Conservation (phyloP, 2,888 invertebrate genomes). For the Graphium colonna region DNA sequence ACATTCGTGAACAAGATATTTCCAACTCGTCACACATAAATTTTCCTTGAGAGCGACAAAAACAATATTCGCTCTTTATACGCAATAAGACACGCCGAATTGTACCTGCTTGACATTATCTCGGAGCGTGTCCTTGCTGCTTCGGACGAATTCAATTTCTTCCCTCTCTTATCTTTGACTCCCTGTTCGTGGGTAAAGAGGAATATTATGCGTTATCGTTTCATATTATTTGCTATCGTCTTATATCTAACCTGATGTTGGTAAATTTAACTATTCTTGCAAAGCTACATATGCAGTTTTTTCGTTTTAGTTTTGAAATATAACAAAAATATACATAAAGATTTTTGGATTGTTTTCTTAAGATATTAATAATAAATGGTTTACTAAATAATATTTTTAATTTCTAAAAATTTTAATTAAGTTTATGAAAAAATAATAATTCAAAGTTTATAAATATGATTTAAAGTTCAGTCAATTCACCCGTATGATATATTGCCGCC, state of each 20-base stretch:
- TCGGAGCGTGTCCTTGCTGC: neutral
- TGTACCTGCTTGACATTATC: constrained; percentile 24
- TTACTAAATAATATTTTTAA: no score
- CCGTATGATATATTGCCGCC: no score
- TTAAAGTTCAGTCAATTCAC: no score
- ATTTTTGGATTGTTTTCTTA: no score
- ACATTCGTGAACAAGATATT: constrained; percentile 23
- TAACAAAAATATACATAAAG: no score
- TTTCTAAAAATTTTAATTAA: no score
- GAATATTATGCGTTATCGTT: neutral
- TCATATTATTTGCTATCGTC: neutral
- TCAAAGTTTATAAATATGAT: no score
- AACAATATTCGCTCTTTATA: constrained; percentile 24
- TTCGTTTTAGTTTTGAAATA: no score
- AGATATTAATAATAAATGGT: no score
- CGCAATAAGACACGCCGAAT: constrained; percentile 17
- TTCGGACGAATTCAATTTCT: constrained; percentile 4
- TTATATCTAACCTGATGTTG: neutral
- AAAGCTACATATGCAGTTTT: no score
- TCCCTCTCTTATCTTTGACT: neutral
- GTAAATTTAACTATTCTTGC: no score
- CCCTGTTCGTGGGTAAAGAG: neutral
- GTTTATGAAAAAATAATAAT: no score
- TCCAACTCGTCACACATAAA: constrained; percentile 25
- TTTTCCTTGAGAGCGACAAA: constrained; percentile 19